A percentile compares a stretch with the other conserved stretches of the same genome.
phyloP scores from a whole-genome alignment of 2,888 invertebrate species.

The Diaprepes abbreviatus region DNA sequence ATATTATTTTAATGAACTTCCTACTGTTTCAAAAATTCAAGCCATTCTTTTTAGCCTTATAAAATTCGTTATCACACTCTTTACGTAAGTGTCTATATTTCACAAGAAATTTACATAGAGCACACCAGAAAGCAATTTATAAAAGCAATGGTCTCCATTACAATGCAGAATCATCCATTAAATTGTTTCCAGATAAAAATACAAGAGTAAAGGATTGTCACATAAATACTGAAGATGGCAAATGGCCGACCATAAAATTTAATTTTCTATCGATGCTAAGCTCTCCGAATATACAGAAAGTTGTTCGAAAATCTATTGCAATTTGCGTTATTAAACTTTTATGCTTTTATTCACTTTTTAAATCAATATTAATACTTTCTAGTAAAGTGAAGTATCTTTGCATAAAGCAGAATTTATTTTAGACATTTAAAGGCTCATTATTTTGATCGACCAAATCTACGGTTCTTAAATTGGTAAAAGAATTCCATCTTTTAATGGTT shows the following conservation, averaged over 20 bases:
- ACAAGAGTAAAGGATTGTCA: constrained; percentile 45
- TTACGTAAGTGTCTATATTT: constrained; percentile 40
- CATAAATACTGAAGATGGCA: constrained; percentile 48
- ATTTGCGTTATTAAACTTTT: constrained; percentile 7
- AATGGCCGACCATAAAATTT: constrained; percentile 47
- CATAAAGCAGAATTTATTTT: too few relatives aligned
- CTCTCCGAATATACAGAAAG: constrained; percentile 32
- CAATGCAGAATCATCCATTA: constrained; percentile 47
- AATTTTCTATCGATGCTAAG: constrained; percentile 38
- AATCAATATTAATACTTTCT: too few relatives aligned
- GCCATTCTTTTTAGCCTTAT: constrained; percentile 26
- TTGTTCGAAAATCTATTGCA: constrained; percentile 28
- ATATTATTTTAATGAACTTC: too few relatives aligned
- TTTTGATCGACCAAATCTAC: too few relatives aligned
- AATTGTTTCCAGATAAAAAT: constrained; percentile 48
- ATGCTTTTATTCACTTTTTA: neutral
- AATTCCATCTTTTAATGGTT: too few relatives aligned
- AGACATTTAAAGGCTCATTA: too few relatives aligned
- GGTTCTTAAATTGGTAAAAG: too few relatives aligned
- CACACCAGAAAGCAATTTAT: constrained; percentile 43
- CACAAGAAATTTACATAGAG: constrained; percentile 42
- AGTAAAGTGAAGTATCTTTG: too few relatives aligned
- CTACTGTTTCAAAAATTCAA: too few relatives aligned
- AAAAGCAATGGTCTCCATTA: constrained; percentile 48
- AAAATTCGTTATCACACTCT: constrained; percentile 35